Evolutionary conservation across 1,140 invertebrate genomes (phyloP).

Genomic region (Leptopilina boulardi): DNA sequence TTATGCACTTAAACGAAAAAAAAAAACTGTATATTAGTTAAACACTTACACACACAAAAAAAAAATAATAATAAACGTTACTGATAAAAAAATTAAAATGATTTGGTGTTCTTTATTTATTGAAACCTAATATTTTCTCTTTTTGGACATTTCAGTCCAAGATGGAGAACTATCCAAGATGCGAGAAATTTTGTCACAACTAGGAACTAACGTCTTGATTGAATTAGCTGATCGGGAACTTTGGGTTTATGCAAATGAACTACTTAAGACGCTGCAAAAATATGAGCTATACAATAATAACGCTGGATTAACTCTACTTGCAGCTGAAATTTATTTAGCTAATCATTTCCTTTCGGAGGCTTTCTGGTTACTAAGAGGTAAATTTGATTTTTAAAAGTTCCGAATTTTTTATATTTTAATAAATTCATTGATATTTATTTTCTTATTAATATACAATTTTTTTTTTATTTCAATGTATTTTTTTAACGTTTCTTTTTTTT

Average conservation of each 20-base stretch:
- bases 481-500: no score
- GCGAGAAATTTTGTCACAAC: slow-evolving; percentile 47
- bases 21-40: slow-evolving; percentile 38
- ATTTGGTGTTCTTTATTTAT: slow-evolving; percentile 36
- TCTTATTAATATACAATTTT: no score
- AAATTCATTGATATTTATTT: no score
- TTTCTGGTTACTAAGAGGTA: slow-evolving; percentile 59
- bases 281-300: slow-evolving; percentile 39
- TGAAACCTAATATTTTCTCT: slow-evolving; percentile 40
- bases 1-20: background rate
- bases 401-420: slow-evolving; percentile 5
- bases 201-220: slow-evolving; percentile 51
- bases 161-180: slow-evolving; percentile 31
- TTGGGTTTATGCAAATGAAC: slow-evolving; percentile 57
- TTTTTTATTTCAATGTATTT: no score
- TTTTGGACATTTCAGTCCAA: slow-evolving; percentile 57
- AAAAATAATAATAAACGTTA: slow-evolving; percentile 42
- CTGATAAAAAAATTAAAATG: slow-evolving; percentile 38
- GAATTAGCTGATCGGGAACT: slow-evolving; percentile 52
- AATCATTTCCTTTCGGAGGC: slow-evolving; percentile 59
- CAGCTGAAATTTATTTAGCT: slow-evolving; percentile 64
- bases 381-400: slow-evolving; percentile 49
- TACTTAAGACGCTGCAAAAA: slow-evolving; percentile 53
- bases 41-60: no score
- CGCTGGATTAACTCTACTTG: slow-evolving; percentile 53